These are phyloP conservation scores for Caerostris extrusa DNA, from an alignment of 1,140 invertebrate genomes.

Conservation along the genomic window DNA sequence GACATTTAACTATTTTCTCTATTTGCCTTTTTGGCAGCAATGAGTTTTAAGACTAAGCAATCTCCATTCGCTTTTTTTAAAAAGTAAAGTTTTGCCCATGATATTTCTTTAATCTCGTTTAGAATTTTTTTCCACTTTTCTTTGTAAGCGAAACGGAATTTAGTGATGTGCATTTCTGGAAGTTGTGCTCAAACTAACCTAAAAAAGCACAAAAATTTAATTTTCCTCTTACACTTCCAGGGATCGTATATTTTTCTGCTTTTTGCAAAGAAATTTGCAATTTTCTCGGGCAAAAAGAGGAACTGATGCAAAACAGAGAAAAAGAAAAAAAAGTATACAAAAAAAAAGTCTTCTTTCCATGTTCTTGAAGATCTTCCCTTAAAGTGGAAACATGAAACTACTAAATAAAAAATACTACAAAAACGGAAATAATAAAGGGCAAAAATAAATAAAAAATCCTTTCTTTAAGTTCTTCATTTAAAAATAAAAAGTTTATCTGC, in stretches of 20 bases:
- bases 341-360: background rate
- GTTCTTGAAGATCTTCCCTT: background rate
- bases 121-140: background rate
- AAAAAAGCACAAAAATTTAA: background rate
- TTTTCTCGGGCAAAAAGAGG: background rate
- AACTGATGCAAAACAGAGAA: background rate
- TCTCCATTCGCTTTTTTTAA: background rate
- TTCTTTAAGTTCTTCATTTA: constrained; percentile 40
- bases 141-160: background rate
- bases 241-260: background rate
- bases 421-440: background rate
- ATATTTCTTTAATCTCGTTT: background rate
- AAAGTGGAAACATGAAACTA: background rate
- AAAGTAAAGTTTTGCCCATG: background rate
- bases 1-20: background rate
- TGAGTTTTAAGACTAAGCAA: background rate
- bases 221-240: background rate
- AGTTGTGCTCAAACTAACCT: background rate
- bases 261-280: background rate
- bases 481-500: constrained; percentile 62
- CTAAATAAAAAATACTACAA: background rate
- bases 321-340: background rate
- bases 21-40: background rate
- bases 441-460: background rate
- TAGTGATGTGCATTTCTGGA: background rate